Evolutionary conservation across 2,888 invertebrate genomes (phyloP).

Genomic region (Tetranychus truncatus): DNA sequence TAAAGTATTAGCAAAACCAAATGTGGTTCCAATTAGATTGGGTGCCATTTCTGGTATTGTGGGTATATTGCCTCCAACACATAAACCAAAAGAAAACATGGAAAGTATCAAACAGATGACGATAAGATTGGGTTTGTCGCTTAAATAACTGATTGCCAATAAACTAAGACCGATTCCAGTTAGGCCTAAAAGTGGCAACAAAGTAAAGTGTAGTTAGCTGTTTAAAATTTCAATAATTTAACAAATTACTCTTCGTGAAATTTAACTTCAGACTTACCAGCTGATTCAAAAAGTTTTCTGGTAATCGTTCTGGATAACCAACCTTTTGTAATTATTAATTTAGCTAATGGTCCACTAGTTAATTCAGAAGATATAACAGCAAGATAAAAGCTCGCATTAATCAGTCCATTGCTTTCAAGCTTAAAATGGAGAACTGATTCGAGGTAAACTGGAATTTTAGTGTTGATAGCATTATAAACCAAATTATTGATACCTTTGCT

Average conservation of each 20-base stretch:
- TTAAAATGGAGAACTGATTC: conserved; percentile 2
- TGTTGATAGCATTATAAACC: not conserved
- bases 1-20: conserved; percentile 15
- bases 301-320: not conserved
- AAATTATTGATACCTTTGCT: not conserved
- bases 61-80: conserved; percentile 18
- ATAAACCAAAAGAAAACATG: conserved; percentile 15
- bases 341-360: not conserved
- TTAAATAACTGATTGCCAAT: not conserved
- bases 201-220: not conserved
- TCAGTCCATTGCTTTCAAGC: conserved; percentile 5
- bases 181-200: not conserved
- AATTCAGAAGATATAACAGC: not conserved
- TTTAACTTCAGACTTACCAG: not conserved
- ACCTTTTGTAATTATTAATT: not conserved
- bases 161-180: not conserved
- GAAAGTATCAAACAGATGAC: conserved; percentile 8
- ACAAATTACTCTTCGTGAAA: too few relatives aligned
- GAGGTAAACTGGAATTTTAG: not conserved
- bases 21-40: conserved; percentile 15
- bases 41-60: conserved; percentile 18
- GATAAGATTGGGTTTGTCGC: not conserved
- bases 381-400: not conserved
- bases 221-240: not conserved
- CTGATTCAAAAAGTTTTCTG: not conserved